phyloP scores from a whole-genome alignment of 2,888 invertebrate genomes.

The Patella pellucida region DNA sequence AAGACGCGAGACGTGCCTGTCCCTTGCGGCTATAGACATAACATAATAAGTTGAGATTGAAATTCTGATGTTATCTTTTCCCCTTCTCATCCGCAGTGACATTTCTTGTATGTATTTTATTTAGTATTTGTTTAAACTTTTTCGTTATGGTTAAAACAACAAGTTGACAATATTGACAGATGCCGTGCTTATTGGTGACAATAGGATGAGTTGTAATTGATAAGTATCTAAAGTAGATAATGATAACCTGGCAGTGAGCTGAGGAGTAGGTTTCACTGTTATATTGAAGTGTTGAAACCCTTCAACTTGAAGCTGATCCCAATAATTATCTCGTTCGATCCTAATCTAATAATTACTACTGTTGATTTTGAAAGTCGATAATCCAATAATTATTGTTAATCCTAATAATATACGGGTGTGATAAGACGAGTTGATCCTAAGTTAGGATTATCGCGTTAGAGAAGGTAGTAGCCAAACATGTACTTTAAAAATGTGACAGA shows the following conservation, averaged over 20 bases:
- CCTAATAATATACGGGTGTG: no score
- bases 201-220: neutral
- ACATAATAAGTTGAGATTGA: neutral
- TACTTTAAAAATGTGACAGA: no score
- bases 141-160: neutral
- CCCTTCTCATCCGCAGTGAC: neutral
- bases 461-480: no score
- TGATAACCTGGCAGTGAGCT: neutral
- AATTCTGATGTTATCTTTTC: conserved; percentile 3
- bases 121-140: neutral
- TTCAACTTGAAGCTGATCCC: neutral
- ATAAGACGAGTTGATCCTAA: no score
- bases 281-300: neutral
- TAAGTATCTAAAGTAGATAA: neutral
- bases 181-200: neutral
- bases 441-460: no score
- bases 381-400: no score
- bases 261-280: no score
- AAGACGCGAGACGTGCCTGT: neutral
- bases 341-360: neutral
- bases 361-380: neutral
- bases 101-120: neutral
- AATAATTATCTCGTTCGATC: neutral
- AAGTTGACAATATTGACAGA: neutral
- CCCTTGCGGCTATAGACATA: neutral